phyloP scores from a whole-genome alignment of 2,888 invertebrate genomes.

The Drosophila suboccidentalis region DNA sequence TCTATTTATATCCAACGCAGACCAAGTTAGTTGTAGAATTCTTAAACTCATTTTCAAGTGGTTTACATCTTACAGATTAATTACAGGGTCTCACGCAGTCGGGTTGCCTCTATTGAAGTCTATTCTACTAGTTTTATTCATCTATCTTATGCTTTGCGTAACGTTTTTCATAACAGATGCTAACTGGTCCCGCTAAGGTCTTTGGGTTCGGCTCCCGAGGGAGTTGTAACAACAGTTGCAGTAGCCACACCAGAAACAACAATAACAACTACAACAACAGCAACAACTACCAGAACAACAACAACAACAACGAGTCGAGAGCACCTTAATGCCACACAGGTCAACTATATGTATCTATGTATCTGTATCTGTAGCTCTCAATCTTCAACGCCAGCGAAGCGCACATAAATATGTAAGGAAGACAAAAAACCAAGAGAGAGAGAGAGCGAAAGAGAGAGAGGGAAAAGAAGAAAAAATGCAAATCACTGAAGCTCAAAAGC shows the following conservation, averaged over 20 bases:
- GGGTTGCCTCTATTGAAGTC: background rate
- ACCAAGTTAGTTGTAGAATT: too few species aligned
- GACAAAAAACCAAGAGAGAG: slow-evolving; percentile 25
- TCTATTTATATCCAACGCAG: too few species aligned
- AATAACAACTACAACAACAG: slow-evolving; percentile 23
- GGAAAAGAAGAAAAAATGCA: slow-evolving; percentile 54
- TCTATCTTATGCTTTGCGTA: slow-evolving; percentile 44
- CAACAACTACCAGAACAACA: slow-evolving; percentile 30
- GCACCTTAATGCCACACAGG: slow-evolving; percentile 63
- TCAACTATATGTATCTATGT: slow-evolving; percentile 59
- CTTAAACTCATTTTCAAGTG: background rate
- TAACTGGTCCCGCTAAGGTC: slow-evolving; percentile 54
- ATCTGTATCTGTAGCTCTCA: slow-evolving; percentile 47
- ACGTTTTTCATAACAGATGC: slow-evolving; percentile 68
- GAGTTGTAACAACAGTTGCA: slow-evolving; percentile 67
- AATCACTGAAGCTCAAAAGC: slow-evolving; percentile 78
- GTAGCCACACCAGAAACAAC: slow-evolving; percentile 41
- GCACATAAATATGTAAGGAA: slow-evolving; percentile 68
- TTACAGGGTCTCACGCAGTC: background rate
- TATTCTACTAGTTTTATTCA: slow-evolving; percentile 5
- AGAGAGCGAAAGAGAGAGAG: slow-evolving; percentile 12
- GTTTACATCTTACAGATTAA: background rate
- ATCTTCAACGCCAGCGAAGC: slow-evolving; percentile 57
- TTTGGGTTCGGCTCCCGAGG: slow-evolving; percentile 57
- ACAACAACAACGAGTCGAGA: slow-evolving; percentile 22